Base-by-base conservation (phyloP, 2,888 invertebrate genomes). In the Glyphotaelius pellucidus region DNA sequence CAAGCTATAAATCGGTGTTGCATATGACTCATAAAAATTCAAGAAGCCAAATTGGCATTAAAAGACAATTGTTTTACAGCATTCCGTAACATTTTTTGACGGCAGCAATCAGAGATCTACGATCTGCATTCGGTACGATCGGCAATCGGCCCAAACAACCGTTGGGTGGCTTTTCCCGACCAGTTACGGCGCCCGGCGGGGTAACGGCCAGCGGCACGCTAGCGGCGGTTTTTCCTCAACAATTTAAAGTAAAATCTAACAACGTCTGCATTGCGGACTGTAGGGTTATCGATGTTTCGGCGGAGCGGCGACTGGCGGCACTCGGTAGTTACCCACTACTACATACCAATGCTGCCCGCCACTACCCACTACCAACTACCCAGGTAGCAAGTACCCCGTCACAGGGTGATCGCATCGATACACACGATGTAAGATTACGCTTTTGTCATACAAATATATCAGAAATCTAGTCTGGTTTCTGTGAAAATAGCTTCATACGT, bases 241-340 rank as follows among this genome's bases (percentile, higher is more conserved):
- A 86, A 42, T 86, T 86, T 47, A 88, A 88, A 30, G 88, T 88
- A 88, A 79, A 88, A 88, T 88, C 88, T 88, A 88, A 88, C 67
- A 88, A 91, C 91, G 91, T 92, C 93, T 92, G 93, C 93, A 93
- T 92, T 93, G 93, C 93, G 91, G 93, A 93, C 91, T 92, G 92
- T 91, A 92, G 91, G 90, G 92, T 92, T 92, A 92, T 92, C 92
- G 93, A 93, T 93, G 93, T 93, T 92, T 91, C 81, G 91, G 30
- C 80, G 81, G 90, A 80, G 67, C 84, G 91, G 92, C 92, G 86
- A 89, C 84, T 80, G 85, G 90, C 90, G 89, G 90, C 83, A 90
- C 31, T 67, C 67, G 67, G 67, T 67, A 67, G 67, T 19, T 31
- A 31, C 19, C 52, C 19, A 19, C 52, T 52, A 52, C 47, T 47